Evolutionary conservation across 2,797 vertebrate genomes (phyloP).

Genomic region (Acipenser ruthenus): DNA sequence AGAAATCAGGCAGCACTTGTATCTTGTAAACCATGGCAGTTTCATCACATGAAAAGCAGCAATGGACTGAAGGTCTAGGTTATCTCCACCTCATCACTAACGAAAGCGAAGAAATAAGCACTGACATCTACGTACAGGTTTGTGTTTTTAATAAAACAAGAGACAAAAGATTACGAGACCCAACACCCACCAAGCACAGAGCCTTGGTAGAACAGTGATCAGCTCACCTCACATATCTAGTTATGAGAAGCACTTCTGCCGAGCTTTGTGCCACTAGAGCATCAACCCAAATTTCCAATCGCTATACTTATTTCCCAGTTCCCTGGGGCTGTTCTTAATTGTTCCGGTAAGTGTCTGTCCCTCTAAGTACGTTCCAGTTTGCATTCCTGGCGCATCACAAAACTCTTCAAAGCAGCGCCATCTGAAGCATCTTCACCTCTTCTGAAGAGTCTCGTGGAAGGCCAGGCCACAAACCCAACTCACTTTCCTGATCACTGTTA

Average conservation of each 20-base stretch:
- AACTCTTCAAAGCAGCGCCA: slow-evolving; percentile 29
- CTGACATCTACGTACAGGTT: slow-evolving; percentile 27
- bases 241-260: background rate
- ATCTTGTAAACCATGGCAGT: too few species aligned
- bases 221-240: too few species aligned
- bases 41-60: slow-evolving; percentile 2
- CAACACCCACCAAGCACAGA: slow-evolving; percentile 24
- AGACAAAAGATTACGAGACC: slow-evolving; percentile 38
- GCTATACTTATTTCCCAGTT: slow-evolving; percentile 11
- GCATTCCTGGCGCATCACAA: slow-evolving; percentile 24
- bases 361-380: too few species aligned
- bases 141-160: slow-evolving; percentile 41
- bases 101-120: slow-evolving; percentile 34
- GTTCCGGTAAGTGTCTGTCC: too few species aligned
- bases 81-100: slow-evolving; percentile 41
- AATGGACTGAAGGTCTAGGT: slow-evolving; percentile 26
- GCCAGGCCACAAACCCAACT: too few species aligned
- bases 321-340: slow-evolving; percentile 20
- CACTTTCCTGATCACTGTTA: too few species aligned
- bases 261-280: slow-evolving; percentile 26
- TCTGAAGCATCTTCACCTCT: too few species aligned
- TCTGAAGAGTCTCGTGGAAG: too few species aligned
- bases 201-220: too few species aligned
- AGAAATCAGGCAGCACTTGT: too few species aligned
- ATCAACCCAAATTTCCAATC: slow-evolving; percentile 23